Evolutionary conservation across 2,113 vertebrate species (phyloP).

Genomic region (Nerophis ophidion): DNA sequence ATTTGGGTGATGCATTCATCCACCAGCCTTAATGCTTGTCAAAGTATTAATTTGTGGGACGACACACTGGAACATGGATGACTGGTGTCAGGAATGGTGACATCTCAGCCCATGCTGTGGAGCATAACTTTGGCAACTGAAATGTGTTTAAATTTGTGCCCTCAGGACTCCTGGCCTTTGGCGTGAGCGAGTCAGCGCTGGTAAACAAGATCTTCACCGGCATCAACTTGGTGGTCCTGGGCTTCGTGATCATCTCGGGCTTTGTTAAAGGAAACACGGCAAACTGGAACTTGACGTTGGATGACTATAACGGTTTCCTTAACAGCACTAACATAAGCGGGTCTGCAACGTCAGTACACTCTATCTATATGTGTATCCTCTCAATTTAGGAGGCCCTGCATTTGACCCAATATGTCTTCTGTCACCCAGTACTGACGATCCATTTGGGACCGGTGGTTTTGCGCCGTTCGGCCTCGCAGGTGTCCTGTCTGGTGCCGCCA

Average conservation of each 20-base stretch:
- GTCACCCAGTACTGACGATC: constrained; percentile 24
- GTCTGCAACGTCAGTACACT: constrained; percentile 13
- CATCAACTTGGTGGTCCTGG: constrained; percentile 86
- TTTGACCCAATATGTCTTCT: neutral
- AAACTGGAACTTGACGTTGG: constrained; percentile 81
- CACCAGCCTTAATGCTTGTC: constrained; percentile 8
- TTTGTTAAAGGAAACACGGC: constrained; percentile 81
- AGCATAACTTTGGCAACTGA: constrained; percentile 4
- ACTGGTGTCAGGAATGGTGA: neutral
- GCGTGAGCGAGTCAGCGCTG: constrained; percentile 88
- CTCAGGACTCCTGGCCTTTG: constrained; percentile 85
- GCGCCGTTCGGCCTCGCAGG: constrained; percentile 84
- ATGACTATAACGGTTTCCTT: constrained; percentile 54
- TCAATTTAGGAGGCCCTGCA: neutral
- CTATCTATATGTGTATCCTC: neutral
- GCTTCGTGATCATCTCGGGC: constrained; percentile 86
- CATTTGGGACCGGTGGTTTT: constrained; percentile 82
- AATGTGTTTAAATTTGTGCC: constrained; percentile 7
- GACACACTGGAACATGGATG: constrained; percentile 11
- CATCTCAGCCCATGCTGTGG: neutral
- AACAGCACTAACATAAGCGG: constrained; percentile 42
- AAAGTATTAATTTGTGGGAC: constrained; percentile 17
- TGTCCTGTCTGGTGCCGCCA: constrained; percentile 84
- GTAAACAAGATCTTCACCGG: constrained; percentile 94
- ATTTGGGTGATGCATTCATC: too few species aligned